Evolutionary conservation across 2,888 invertebrate genomes (phyloP).

Genomic region (Branchellion lobata): DNA sequence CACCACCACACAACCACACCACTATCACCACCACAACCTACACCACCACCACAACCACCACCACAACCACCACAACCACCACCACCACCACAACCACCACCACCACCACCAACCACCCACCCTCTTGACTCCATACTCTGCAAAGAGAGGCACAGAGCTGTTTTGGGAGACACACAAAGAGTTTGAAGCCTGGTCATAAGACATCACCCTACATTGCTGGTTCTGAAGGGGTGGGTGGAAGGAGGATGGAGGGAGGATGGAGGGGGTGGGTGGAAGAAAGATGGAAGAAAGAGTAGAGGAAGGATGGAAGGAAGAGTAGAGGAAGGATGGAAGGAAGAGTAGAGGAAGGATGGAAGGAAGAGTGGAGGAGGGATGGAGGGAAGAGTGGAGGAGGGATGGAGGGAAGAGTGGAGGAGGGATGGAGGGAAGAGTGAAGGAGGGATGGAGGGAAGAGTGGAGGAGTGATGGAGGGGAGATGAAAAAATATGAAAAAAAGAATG

Average conservation of each 20-base stretch:
- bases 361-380: neutral
- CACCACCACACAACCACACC: too few species aligned
- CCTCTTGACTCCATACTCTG: constrained; percentile 74
- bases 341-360: neutral
- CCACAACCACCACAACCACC: neutral
- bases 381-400: neutral
- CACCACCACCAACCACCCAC: neutral
- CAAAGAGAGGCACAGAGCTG: constrained; percentile 71
- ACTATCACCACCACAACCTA: too few species aligned
- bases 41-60: too few species aligned
- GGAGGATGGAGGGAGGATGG: neutral
- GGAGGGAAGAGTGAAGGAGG: neutral
- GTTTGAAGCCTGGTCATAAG: constrained; percentile 66
- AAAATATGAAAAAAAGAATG: too few species aligned
- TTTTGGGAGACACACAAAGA: constrained; percentile 76
- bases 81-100: neutral
- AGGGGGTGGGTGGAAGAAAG: too few species aligned
- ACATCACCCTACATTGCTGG: constrained; percentile 77
- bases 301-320: neutral
- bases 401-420: neutral
- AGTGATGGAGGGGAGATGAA: too few species aligned
- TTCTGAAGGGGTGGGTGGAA: constrained; percentile 62
- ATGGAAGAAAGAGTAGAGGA: neutral
- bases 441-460: constrained; percentile 7
- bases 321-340: neutral